Evolutionary conservation across 1,140 invertebrate genomes (phyloP), one percentile per base, ranked within the genome.

Genomic region (Leguminivora glycinivorella): DNA sequence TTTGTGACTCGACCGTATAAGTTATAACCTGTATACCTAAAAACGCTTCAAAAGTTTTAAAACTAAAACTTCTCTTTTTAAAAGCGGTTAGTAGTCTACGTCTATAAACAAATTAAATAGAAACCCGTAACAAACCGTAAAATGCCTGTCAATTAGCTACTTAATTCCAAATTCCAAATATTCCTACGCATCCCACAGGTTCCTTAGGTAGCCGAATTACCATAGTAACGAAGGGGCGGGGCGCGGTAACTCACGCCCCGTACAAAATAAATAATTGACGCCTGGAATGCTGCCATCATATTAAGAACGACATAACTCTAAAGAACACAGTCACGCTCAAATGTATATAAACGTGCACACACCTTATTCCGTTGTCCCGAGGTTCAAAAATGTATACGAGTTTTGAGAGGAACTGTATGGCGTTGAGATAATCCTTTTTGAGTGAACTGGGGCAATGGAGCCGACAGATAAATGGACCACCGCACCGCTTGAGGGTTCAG

Each of bases 221-320:
- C 83, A 85, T 90, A 84, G 88, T 90, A 90, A 90, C 86, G 88
- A 90, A 90, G 85, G 83, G 88, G 88, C 87, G 88, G 78, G 81
- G 60, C 80, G 67, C 84, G 78, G 85, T 88, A 87, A 87, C 88
- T 88, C 84, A 88, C 87, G 83, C 86, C 88, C 78, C 78, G 81
- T 74, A 84, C 81, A 85, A 89, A 87, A 89, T 87, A 90, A 88
- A 90, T 88, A 87, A 88, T 85, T 82, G 74, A 75, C 75, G 69
- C 56, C 66, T 52, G 83, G 86, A 90, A 90, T 90, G 86, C 71
- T 68, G 71, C 66, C 47, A 22, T 19, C 47, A 52, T 22, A 19
- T 9, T 9, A 22, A 52, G 17, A 52, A 52, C 6, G 9, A 22
- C 47, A 22, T 22, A 52, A 22, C 4, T 52, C 19, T 1, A 10